Conservation (phyloP, 2,888 invertebrate species). For the Cheilosia impressa region DNA sequence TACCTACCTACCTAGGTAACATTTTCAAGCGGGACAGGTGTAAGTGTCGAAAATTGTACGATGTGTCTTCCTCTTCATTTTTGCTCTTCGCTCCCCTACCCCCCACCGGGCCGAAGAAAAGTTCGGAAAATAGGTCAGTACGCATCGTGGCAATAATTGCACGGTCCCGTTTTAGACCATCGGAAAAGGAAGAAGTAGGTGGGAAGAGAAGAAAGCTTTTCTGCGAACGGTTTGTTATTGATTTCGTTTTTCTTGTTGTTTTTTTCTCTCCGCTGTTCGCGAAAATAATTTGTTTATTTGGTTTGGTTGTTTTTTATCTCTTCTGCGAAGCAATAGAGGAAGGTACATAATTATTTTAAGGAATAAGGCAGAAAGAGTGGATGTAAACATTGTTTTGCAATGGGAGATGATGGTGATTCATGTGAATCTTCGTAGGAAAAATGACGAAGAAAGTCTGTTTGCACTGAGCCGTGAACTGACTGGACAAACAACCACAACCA, state of each 20-base stretch:
- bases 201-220: conserved; percentile 21
- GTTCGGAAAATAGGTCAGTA: conserved; percentile 64
- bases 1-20: too few relatives aligned
- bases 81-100: not conserved
- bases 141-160: conserved; percentile 52
- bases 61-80: not conserved
- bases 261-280: conserved; percentile 5
- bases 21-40: too few relatives aligned
- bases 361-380: not conserved
- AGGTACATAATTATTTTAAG: not conserved
- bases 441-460: conserved; percentile 63
- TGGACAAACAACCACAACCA: not conserved
- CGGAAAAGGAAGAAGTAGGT: not conserved
- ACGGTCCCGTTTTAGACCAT: conserved; percentile 7
- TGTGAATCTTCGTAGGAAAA: conserved; percentile 14
- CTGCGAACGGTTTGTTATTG: conserved; percentile 21
- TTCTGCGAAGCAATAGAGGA: not conserved
- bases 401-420: conserved; percentile 40
- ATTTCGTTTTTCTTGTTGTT: not conserved
- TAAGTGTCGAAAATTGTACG: too few relatives aligned
- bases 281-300: conserved; percentile 54
- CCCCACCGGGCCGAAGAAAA: not conserved
- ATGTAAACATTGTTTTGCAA: conserved; percentile 1
- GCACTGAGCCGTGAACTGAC: not conserved
- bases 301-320: not conserved